Percentiles rank a stretch among this genome's conserved stretches.
phyloP scores from a whole-genome alignment of 2,888 invertebrate species.

The Lepidochrysops patricia region DNA sequence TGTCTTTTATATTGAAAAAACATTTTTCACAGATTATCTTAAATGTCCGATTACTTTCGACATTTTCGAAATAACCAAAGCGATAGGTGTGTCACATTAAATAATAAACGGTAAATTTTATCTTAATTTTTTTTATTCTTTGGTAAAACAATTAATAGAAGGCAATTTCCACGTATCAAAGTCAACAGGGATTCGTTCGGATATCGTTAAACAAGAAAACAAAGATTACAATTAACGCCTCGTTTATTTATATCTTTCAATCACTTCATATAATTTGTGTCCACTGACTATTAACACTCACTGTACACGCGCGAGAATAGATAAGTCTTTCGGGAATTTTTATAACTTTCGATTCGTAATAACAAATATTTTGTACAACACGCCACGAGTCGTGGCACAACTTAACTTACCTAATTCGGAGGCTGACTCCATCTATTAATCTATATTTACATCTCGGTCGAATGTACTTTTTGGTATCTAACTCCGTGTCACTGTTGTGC shows the following conservation, averaged over 20 bases:
- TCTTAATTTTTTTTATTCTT: conserved; percentile 10
- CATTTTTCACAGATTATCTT: not conserved
- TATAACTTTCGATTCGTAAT: conserved; percentile 67
- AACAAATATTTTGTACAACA: conserved; percentile 74
- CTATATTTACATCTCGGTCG: conserved; percentile 73
- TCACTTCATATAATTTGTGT: conserved; percentile 72
- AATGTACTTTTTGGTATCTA: conserved; percentile 69
- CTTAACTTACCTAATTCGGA: conserved; percentile 35
- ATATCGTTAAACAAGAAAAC: conserved; percentile 43
- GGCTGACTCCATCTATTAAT: conserved; percentile 4
- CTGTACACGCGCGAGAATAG: conserved; percentile 74
- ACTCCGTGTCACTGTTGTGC: conserved; percentile 59
- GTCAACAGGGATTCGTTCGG: conserved; percentile 12
- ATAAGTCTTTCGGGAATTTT: conserved; percentile 66
- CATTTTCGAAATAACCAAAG: not conserved
- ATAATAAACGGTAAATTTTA: conserved; percentile 5
- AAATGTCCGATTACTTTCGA: not conserved
- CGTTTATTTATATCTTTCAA: conserved; percentile 72
- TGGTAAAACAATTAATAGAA: conserved; percentile 12
- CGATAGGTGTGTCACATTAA: not conserved
- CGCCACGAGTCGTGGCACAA: conserved; percentile 69
- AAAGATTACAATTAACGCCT: conserved; percentile 68
- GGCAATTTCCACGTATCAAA: conserved; percentile 12
- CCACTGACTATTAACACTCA: conserved; percentile 76
- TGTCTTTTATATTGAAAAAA: conserved; percentile 34